Conservation (phyloP, 1,140 invertebrate genomes). For the Drosophila arawakana region DNA sequence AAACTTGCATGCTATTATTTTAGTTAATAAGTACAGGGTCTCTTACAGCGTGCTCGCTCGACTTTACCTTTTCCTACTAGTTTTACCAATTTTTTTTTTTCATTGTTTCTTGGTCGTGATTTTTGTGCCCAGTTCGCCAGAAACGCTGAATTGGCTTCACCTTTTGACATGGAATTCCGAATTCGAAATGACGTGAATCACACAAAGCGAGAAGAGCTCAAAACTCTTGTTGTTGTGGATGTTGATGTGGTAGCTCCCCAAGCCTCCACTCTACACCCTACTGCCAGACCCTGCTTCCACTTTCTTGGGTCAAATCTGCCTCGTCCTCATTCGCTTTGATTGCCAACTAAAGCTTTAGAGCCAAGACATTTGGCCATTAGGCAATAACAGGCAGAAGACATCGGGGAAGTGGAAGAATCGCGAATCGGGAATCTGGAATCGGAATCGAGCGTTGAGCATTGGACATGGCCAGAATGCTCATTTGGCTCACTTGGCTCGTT, state of each 20-base stretch:
- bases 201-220: slow-evolving; percentile 57
- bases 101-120: slow-evolving; percentile 66
- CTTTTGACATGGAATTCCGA: slow-evolving; percentile 83
- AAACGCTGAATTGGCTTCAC: slow-evolving; percentile 81
- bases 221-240: slow-evolving; percentile 25
- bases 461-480: slow-evolving; percentile 56
- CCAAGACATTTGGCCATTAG: slow-evolving; percentile 17
- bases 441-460: slow-evolving; percentile 20
- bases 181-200: slow-evolving; percentile 80
- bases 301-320: slow-evolving; percentile 39
- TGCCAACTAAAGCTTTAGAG: slow-evolving; percentile 54
- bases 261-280: too few species aligned
- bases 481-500: slow-evolving; percentile 70
- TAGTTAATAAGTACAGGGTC: too few species aligned
- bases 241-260: background rate
- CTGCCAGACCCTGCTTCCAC: too few species aligned
- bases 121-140: slow-evolving; percentile 75
- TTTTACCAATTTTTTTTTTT: slow-evolving; percentile 29
- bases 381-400: slow-evolving; percentile 2
- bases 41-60: too few species aligned
- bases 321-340: slow-evolving; percentile 69
- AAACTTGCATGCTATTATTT: too few species aligned
- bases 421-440: slow-evolving; percentile 9
- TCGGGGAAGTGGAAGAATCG: background rate
- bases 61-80: too few species aligned